Evolutionary conservation across 1,140 invertebrate genomes (phyloP), one percentile per base, ranked within the genome.

Genomic region (Mesaphorura yosii): DNA sequence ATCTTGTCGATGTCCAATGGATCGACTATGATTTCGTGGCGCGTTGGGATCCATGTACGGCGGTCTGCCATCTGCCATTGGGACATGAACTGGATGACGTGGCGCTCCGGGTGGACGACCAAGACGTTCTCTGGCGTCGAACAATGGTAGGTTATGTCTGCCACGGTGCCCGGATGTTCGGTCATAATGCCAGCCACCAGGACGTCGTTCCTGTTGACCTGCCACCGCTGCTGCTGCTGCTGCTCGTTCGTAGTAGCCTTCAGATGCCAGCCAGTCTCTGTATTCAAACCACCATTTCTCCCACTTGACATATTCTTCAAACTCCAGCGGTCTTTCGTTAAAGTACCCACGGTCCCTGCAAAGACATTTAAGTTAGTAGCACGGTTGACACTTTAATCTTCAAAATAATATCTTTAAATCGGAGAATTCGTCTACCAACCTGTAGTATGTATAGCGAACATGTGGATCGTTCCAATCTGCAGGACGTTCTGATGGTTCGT

Each of bases 241-340:
- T 37, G 37, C 25, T 27, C 22, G 25, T 19, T 50, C 37, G 29
- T 56, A 57, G 26, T 54, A 59, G 12, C 57, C 57, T 50, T 88
- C 85, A 26, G 83, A 79, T 65, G 87, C 85, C 53, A 88, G 69
- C 87, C 86, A 90, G 68, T 88, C 85, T 68, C 88, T 83, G 70
- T 90, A 89, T 64, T 86, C 85, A 69, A 88, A 88, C 85, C 86
- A 90, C 87, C 87, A 90, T 69, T 88, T 84, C 70, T 90, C 87
- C 86, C 86, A 90, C 67, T 89, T 88, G 26, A 88, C 77, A 66
- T 88, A 90, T 68, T 90, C 87, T 53, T 85, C 79, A 28, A 86
- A 72, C 0, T 80, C 77, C 5, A 86, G 60, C 15, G 62, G 62
- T 7, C 73, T 45, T 60, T 84, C 82, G 23, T 85, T 70, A 27